Conservation (phyloP, 2,113 vertebrate species). For the Perca fluviatilis region DNA sequence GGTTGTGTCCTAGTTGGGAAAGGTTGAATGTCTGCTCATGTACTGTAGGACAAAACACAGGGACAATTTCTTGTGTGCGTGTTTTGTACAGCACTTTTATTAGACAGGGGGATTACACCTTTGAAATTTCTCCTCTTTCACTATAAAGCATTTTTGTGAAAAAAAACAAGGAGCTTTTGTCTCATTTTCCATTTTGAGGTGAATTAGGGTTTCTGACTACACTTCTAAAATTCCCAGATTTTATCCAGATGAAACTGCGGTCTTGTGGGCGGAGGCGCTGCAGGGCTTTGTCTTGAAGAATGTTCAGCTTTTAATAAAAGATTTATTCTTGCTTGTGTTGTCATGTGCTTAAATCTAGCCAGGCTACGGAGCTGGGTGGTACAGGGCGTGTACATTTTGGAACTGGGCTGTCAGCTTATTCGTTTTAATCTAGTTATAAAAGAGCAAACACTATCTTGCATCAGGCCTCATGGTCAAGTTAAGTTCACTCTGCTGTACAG, state of each 20-base stretch:
- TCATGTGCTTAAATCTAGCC: slow-evolving; percentile 52
- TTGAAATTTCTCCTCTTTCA: slow-evolving; percentile 6
- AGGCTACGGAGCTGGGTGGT: slow-evolving; percentile 28
- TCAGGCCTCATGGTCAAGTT: slow-evolving; percentile 5
- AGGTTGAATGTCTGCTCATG: slow-evolving; percentile 51
- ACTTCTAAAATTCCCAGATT: slow-evolving; percentile 50
- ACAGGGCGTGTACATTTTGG: slow-evolving; percentile 38
- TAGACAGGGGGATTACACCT: slow-evolving; percentile 16
- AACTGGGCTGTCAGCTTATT: slow-evolving; percentile 32
- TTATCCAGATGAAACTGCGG: slow-evolving; percentile 59
- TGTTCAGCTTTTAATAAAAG: slow-evolving; percentile 61
- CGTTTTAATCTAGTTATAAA: slow-evolving; percentile 48
- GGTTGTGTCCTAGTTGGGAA: slow-evolving; percentile 67
- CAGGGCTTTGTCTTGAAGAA: slow-evolving; percentile 60
- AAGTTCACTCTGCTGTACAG: slow-evolving; percentile 10
- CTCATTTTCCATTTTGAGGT: slow-evolving; percentile 42
- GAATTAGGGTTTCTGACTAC: slow-evolving; percentile 34
- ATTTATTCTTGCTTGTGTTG: slow-evolving; percentile 58
- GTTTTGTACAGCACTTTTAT: background rate
- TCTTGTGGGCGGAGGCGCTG: slow-evolving; percentile 52
- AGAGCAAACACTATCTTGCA: slow-evolving; percentile 25
- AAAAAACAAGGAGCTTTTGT: slow-evolving; percentile 35
- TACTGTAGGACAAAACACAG: slow-evolving; percentile 40
- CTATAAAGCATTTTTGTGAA: slow-evolving; percentile 3
- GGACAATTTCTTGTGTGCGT: background rate